Evolutionary conservation across 1,140 invertebrate species (phyloP).

Genomic region (Drosophila subpulchrella): DNA sequence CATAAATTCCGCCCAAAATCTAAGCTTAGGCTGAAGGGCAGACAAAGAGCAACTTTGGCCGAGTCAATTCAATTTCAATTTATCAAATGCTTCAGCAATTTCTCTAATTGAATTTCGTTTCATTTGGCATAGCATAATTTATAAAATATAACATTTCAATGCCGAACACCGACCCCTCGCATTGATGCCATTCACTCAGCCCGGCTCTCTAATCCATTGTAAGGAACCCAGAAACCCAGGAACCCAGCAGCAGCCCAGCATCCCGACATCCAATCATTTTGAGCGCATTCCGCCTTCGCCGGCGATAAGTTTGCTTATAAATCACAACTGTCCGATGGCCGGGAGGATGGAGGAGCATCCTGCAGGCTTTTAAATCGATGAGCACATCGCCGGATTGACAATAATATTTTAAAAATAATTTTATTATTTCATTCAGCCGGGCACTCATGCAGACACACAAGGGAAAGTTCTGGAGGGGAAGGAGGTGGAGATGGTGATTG

Average conservation of each 20-base stretch:
- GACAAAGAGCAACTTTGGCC: constrained; percentile 42
- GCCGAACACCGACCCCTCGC: constrained; percentile 29
- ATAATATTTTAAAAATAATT: constrained; percentile 82
- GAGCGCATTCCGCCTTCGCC: constrained; percentile 59
- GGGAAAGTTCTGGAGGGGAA: constrained; percentile 10
- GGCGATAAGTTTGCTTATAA: constrained; percentile 79
- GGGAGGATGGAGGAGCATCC: constrained; percentile 18
- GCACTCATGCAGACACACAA: constrained; percentile 65
- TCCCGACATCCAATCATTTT: constrained; percentile 50
- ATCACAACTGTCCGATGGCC: constrained; percentile 63
- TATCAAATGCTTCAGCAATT: constrained; percentile 73
- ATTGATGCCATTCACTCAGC: constrained; percentile 67
- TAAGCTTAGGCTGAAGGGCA: not conserved
- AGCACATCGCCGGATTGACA: constrained; percentile 74
- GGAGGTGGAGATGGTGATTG: not conserved
- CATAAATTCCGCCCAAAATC: constrained; percentile 27
- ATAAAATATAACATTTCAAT: constrained; percentile 77
- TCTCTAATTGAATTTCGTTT: constrained; percentile 76
- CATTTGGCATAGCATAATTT: constrained; percentile 61
- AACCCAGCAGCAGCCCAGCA: not conserved
- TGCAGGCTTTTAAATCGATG: constrained; percentile 78
- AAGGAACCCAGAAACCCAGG: constrained; percentile 1
- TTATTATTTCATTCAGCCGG: constrained; percentile 77
- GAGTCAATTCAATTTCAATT: constrained; percentile 71
- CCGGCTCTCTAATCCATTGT: constrained; percentile 64